These are phyloP conservation scores for Nycticorax nycticorax DNA, from an alignment of 2,113 vertebrate genomes.

Conservation along the genomic window DNA sequence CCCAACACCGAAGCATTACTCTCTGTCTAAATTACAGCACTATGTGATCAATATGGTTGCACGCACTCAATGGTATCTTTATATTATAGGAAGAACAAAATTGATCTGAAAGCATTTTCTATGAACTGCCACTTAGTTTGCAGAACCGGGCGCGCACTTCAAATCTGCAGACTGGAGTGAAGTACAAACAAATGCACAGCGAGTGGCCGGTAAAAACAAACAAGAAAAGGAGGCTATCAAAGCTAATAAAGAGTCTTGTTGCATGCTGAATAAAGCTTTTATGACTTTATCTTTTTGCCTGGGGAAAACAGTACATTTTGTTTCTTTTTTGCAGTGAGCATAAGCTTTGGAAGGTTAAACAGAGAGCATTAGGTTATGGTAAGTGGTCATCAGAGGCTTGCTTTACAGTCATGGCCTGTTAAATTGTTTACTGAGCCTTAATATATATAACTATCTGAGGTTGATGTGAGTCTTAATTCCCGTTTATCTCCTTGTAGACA, in stretches of 20 bases:
- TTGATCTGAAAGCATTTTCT: neutral
- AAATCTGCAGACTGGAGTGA: neutral
- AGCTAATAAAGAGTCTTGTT: conserved; percentile 3
- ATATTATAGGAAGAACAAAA: neutral
- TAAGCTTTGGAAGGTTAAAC: conserved; percentile 37
- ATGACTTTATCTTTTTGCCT: conserved; percentile 16
- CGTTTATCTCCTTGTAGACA: neutral
- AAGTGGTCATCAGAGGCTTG: conserved; percentile 17
- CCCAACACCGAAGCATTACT: neutral
- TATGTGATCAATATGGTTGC: neutral
- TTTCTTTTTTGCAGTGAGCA: conserved; percentile 30
- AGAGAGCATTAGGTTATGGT: conserved; percentile 14
- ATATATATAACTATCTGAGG: neutral
- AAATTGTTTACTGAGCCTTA: conserved; percentile 7
- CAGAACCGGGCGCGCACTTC: neutral
- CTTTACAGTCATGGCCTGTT: neutral
- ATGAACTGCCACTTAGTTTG: neutral
- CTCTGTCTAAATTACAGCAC: neutral
- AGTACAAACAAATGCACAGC: neutral
- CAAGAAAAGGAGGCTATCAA: neutral
- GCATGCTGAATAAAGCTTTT: conserved; percentile 19
- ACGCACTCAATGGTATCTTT: neutral
- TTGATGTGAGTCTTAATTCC: neutral
- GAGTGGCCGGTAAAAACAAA: conserved; percentile 15
- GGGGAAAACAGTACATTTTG: conserved; percentile 22